A percentile compares a stretch with the other conserved stretches of the same genome.
Conservation (phyloP, 1,140 invertebrate genomes). For the Aporrectodea caliginosa region DNA sequence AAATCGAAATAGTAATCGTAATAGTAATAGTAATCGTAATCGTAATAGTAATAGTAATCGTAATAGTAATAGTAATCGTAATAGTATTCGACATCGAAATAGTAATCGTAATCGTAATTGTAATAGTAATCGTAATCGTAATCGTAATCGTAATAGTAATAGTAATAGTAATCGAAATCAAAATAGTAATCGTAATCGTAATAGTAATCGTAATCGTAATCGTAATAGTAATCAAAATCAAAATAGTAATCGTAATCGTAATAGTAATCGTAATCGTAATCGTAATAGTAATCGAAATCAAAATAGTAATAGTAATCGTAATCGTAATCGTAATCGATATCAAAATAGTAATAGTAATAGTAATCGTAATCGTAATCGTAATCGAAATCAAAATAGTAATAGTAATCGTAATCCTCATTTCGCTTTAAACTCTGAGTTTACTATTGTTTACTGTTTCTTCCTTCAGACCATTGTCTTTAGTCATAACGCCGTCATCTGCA, state of each 20-base stretch:
- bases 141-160: not conserved
- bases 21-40: not conserved
- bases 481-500: constrained; percentile 49
- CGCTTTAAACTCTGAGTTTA: constrained; percentile 35
- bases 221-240: too few relatives aligned
- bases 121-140: not conserved
- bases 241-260: too few relatives aligned
- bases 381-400: not conserved
- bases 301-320: not conserved
- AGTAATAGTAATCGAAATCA: not conserved
- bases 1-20: not conserved
- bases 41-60: not conserved
- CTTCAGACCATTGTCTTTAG: constrained; percentile 34
- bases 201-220: too few relatives aligned
- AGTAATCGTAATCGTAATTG: too few relatives aligned
- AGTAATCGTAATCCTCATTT: not conserved
- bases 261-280: constrained; percentile 33
- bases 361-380: not conserved
- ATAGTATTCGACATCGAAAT: too few relatives aligned
- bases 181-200: not conserved
- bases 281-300: not conserved
- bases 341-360: too few relatives aligned
- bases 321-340: not conserved
- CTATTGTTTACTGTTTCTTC: constrained; percentile 31
- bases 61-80: too few relatives aligned